Base-by-base conservation (phyloP, 1,140 invertebrate genomes). In the Formica selysi region DNA sequence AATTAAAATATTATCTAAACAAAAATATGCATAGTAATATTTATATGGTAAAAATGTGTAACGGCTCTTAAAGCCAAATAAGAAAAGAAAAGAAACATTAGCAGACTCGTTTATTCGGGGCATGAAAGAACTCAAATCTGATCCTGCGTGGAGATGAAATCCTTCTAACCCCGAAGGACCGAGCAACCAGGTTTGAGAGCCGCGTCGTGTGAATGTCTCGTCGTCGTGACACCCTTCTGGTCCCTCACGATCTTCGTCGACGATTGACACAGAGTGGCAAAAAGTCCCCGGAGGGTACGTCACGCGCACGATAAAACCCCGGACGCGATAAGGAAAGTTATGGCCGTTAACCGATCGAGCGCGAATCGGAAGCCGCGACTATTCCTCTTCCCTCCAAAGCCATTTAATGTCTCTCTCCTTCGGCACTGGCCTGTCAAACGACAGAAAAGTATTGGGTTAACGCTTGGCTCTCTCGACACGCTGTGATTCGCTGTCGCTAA, bases 261-360 rank as follows among this genome's bases (percentile, higher is more conserved):
- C 79, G 79, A 83, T 71, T 73, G 79, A 74, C 79, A 83, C n/a
- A 38, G 57, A 32, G 29, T 74, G 54, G 68, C 79, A 74, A 83
- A 74, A 83, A 83, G 51, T 83, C 57, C 68, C 68, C 41, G 79
- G 68, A 61, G 79, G 54, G 68, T 83, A 74, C 57, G 79, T 83
- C 79, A 83, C 79, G 79, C 79, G 38, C 70, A 54, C 41, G 79
- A 59, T 83, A 83, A 83, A 83, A 83, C 41, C 57, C 68, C 44
- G 54, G 5, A 61, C 65, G 38, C 68, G 79, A 83, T 83, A 83
- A 83, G 79, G 68, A 74, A 83, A 83, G 79, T 83, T 83, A 83
- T 83, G 54, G 79, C 79, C 54, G 79, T 83, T 83, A 83, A 74
- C 79, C 79, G 79, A 81, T 81, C 51, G 41, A 32, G 68, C 51